Base-by-base conservation (phyloP, 2,888 invertebrate species). In the Teinopalpus imperialis region DNA sequence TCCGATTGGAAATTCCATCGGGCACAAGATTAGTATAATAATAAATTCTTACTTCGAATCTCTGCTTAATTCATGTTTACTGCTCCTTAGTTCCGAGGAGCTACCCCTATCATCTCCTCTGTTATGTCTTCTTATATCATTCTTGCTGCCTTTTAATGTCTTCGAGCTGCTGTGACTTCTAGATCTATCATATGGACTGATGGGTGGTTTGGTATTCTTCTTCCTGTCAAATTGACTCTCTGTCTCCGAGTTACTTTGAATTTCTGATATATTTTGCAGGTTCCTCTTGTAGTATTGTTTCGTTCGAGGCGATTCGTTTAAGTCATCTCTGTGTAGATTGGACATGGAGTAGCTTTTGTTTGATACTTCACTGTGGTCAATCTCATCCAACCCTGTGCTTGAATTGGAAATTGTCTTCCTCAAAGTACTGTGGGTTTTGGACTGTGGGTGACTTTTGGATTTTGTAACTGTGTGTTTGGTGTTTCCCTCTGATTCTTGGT, bases 401-500 rank as follows among this genome's bases (percentile, higher is more conserved):
- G 89, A 89, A 51, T 80, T 86, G 0, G 89, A 89, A 2, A 75
- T 74, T 2, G 83, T 86, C 53, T 88, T 88, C 4, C 83, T 61
- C 1, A 88, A 52, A 0, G 85, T 80, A 12, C 74, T 70, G 46
- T 81, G 82, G 16, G 52, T 63, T 51, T 59, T 74, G 1, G 53
- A 31, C 9, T 66, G 69, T 0, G 72, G 71, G 44, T 77, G 73
- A 20, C 69, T 74, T 48, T 79, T 80, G 6, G 74, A 58, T 51
- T 83, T 82, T 7, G 63, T 66, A 9, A 72, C 57, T 0, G 67
- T 60, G 30, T 65, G 74, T 60, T 89, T 66, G 61, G 79, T 53
- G 52, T 91, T 91, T 14, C 89, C 90, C 67, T 92, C 92, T 6
- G 95, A 94, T 61, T 95, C 95, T 49, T 91, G 89, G 68, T 95